Evolutionary conservation across 2,888 invertebrate species (phyloP), one percentile per base, ranked within the genome.

Genomic region (Lasioglossum leucozonium): DNA sequence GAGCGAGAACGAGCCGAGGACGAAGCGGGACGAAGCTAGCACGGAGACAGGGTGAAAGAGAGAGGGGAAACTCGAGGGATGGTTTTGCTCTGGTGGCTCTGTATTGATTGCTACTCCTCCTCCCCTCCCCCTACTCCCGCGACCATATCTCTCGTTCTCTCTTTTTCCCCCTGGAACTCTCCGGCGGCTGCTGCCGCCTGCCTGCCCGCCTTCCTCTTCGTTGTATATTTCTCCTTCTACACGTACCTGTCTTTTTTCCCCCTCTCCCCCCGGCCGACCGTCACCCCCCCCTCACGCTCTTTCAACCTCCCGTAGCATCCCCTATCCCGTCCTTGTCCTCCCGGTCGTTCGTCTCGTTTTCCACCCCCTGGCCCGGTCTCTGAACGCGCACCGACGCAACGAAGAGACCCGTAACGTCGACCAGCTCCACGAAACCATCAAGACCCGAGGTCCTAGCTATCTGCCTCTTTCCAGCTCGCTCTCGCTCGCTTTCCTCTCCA

Each of bases 61-160:
- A 84, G 88, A 81, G 84, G 81, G 87, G 87, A 72, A 91, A 51
- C 89, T 84, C 89, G 91, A 90, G 92, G 92, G 93, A 94, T 93
- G 94, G 93, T 94, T 94, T 94, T 93, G 93, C 93, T 93, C 93
- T 90, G 93, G 92, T 93, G 92, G 93, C 92, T 93, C 93, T 93
- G 94, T 94, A 94, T 94, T 94, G 94, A 94, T 94, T 94, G 93
- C 94, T 93, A 91, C 92, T 92, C 89, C 93, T 93, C 89, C 93
- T 92, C 79, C 88, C 87, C 90, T 87, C 42, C 71, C 88, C 89
- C 90, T 86, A 85, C 87, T 88, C 90, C 82, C 86, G 87, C 89
- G 89, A 88, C 88, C 88, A 86, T 88, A 82, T 89, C 87, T 89
- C 83, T 84, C 84, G 75, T 82, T 80, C 81, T 89, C 84, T 89